phyloP scores from a whole-genome alignment of 2,888 invertebrate genomes.

The Carabus problematicus region DNA sequence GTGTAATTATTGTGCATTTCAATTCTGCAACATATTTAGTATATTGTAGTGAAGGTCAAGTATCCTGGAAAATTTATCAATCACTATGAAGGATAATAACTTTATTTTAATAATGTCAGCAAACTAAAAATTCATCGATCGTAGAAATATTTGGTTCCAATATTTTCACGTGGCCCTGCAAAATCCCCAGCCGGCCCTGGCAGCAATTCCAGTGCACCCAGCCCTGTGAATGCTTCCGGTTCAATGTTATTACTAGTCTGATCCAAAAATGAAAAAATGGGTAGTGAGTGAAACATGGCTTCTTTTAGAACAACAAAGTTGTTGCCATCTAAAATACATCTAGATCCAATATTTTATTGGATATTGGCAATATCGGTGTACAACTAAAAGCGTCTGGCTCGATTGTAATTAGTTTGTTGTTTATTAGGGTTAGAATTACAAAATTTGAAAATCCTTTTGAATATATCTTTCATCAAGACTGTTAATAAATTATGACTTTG shows the following conservation, averaged over 20 bases:
- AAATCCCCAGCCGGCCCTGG: conserved; percentile 26
- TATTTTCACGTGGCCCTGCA: conserved; percentile 33
- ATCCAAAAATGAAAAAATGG: conserved; percentile 27
- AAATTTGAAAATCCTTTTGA: conserved; percentile 30
- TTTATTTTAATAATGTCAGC: no score
- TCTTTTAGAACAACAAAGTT: conserved; percentile 14
- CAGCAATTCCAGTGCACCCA: conserved; percentile 24
- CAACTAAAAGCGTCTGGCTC: conserved; percentile 33
- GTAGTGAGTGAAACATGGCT: conserved; percentile 20
- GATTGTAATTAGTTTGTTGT: conserved; percentile 30
- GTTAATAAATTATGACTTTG: conserved; percentile 29
- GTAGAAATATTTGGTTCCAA: conserved; percentile 12
- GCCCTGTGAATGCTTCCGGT: conserved; percentile 29
- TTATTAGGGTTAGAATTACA: conserved; percentile 18
- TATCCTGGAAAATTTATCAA: background rate
- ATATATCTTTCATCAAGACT: conserved; percentile 25
- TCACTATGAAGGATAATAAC: conserved; percentile 2
- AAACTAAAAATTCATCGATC: no score
- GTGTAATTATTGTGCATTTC: no score
- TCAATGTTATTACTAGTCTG: conserved; percentile 30
- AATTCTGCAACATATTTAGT: no score
- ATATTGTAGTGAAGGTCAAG: no score
- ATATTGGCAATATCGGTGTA: conserved; percentile 27
- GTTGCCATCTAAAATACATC: conserved; percentile 40
- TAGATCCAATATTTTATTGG: no score